Conservation (phyloP, 2,797 vertebrate genomes). For the Thunnus albacares region DNA sequence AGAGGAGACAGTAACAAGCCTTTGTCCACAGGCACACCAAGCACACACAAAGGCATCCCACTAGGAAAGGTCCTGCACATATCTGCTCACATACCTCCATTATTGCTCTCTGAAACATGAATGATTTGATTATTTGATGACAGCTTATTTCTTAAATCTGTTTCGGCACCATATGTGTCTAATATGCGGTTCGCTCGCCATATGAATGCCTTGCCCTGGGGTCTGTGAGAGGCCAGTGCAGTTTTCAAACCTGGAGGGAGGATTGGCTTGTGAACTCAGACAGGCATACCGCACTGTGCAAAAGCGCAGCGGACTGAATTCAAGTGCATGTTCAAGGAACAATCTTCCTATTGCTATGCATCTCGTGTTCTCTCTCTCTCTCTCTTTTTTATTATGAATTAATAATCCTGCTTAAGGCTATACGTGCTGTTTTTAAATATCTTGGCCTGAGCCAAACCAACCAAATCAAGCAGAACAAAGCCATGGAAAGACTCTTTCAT, state of each 20-base stretch:
- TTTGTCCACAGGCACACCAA: slow-evolving; percentile 73
- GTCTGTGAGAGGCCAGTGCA: slow-evolving; percentile 68
- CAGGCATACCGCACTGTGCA: slow-evolving; percentile 67
- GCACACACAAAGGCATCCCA: slow-evolving; percentile 73
- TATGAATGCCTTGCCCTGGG: slow-evolving; percentile 76
- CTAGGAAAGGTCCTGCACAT: slow-evolving; percentile 63
- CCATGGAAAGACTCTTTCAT: slow-evolving; percentile 60
- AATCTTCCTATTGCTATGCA: slow-evolving; percentile 55
- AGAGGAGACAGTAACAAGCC: slow-evolving; percentile 51
- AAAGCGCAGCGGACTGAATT: slow-evolving; percentile 81
- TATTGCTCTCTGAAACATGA: slow-evolving; percentile 85
- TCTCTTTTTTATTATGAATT: slow-evolving; percentile 66
- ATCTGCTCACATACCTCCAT: slow-evolving; percentile 76
- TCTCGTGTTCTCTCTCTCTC: slow-evolving; percentile 32
- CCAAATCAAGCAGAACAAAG: slow-evolving; percentile 82
- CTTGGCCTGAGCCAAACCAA: slow-evolving; percentile 72
- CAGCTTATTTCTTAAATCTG: slow-evolving; percentile 87
- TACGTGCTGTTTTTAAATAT: slow-evolving; percentile 74
- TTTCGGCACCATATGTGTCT: slow-evolving; percentile 87
- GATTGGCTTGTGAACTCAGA: slow-evolving; percentile 75
- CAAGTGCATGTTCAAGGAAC: slow-evolving; percentile 78
- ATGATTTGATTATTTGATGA: slow-evolving; percentile 88
- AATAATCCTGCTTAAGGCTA: slow-evolving; percentile 81
- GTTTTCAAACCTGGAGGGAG: slow-evolving; percentile 84
- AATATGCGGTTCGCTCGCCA: slow-evolving; percentile 68